Conservation (phyloP, 1,140 invertebrate species). For the Apis dorsata region DNA sequence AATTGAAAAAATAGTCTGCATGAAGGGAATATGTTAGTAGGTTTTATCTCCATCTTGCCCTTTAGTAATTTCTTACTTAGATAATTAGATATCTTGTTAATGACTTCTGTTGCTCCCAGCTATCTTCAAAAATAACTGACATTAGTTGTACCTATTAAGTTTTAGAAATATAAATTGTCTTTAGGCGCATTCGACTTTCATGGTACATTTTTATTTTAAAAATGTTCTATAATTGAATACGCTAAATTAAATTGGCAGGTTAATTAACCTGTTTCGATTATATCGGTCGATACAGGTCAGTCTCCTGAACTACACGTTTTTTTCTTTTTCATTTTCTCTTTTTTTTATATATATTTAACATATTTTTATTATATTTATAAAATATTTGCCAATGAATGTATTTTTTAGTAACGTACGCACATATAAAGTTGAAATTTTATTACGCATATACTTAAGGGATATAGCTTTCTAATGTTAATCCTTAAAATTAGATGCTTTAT, state of each 20-base stretch:
- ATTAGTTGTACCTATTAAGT: slow-evolving; percentile 7
- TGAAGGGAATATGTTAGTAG: slow-evolving; percentile 50
- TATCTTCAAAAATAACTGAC: slow-evolving; percentile 7
- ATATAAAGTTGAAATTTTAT: slow-evolving; percentile 36
- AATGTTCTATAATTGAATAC: slow-evolving; percentile 52
- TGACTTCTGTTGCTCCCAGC: slow-evolving; percentile 24
- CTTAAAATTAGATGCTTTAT: slow-evolving; percentile 1
- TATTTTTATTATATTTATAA: background rate
- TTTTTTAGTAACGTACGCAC: slow-evolving; percentile 39
- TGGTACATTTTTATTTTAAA: slow-evolving; percentile 39
- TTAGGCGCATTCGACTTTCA: slow-evolving; percentile 45
- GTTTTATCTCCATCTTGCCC: slow-evolving; percentile 39
- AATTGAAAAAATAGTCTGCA: slow-evolving; percentile 45
- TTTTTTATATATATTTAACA: background rate
- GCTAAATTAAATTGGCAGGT: slow-evolving; percentile 66
- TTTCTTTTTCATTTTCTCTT: background rate
- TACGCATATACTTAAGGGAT: slow-evolving; percentile 38
- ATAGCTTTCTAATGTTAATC: background rate
- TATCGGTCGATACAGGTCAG: slow-evolving; percentile 58
- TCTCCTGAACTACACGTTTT: slow-evolving; percentile 64
- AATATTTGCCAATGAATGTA: slow-evolving; percentile 20
- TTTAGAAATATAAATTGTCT: background rate
- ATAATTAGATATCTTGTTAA: slow-evolving; percentile 36
- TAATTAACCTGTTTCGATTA: slow-evolving; percentile 67
- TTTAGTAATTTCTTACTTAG: slow-evolving; percentile 32